Conservation (phyloP, 2,888 invertebrate genomes). For the Blastobasis adustella region DNA sequence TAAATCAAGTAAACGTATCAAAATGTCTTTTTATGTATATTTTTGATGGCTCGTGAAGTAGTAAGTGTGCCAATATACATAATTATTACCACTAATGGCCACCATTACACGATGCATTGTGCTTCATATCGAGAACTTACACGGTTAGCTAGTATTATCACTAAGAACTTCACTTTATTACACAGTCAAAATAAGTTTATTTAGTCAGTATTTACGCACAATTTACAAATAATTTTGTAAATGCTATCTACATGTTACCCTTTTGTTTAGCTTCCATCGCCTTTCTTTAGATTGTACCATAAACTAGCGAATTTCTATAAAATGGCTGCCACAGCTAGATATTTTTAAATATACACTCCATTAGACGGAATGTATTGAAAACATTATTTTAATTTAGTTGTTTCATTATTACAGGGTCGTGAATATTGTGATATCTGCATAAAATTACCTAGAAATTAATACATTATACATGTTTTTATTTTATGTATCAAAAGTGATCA, state of each 20-base stretch:
- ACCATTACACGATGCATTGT: slow-evolving; percentile 73
- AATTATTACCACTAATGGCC: slow-evolving; percentile 74
- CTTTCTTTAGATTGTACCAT: slow-evolving; percentile 67
- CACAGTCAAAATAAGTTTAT: slow-evolving; percentile 32
- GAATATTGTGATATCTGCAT: too few species aligned
- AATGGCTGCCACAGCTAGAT: slow-evolving; percentile 65
- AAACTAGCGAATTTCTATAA: slow-evolving; percentile 62
- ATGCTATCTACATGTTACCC: slow-evolving; percentile 69
- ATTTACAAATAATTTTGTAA: slow-evolving; percentile 54
- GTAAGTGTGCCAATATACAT: slow-evolving; percentile 73
- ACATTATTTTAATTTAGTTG: background rate
- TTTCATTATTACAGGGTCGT: too few species aligned
- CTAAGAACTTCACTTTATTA: slow-evolving; percentile 34
- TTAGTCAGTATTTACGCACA: slow-evolving; percentile 39
- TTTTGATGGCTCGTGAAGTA: slow-evolving; percentile 54
- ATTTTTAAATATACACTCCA: slow-evolving; percentile 31
- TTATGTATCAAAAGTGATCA: too few species aligned
- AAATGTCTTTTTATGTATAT: slow-evolving; percentile 37
- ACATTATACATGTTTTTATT: too few species aligned
- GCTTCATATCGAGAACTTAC: slow-evolving; percentile 51
- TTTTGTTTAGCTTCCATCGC: slow-evolving; percentile 71
- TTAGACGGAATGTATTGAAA: slow-evolving; percentile 21
- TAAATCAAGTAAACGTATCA: slow-evolving; percentile 27
- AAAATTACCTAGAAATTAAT: too few species aligned
- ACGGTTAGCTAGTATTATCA: slow-evolving; percentile 33